A percentile compares a stretch with the other conserved stretches of the same genome.
Conservation (phyloP, 1,140 invertebrate genomes). For the Drosophila kikkawai region DNA sequence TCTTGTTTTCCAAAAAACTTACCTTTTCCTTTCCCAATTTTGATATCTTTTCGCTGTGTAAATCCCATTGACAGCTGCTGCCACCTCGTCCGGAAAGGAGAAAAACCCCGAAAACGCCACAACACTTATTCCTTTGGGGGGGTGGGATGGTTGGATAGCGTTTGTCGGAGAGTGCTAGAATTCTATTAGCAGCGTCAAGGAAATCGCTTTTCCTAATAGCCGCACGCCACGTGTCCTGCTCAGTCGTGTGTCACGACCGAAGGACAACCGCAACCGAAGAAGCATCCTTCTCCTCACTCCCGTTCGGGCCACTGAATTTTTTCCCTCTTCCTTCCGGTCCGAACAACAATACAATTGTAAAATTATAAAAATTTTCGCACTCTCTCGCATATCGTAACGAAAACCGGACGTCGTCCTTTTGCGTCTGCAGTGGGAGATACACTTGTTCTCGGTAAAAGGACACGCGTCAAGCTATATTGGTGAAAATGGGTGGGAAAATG, state of each 20-base stretch:
- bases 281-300: slow-evolving; percentile 35
- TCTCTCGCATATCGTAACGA: slow-evolving; percentile 55
- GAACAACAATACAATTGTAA: slow-evolving; percentile 82
- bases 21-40: not conserved
- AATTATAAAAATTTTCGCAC: slow-evolving; percentile 83
- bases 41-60: slow-evolving; percentile 5
- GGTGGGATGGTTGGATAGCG: not conserved
- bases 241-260: slow-evolving; percentile 71
- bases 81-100: slow-evolving; percentile 20
- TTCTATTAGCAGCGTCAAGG: slow-evolving; percentile 76
- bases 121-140: slow-evolving; percentile 39
- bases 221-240: slow-evolving; percentile 66
- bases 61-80: slow-evolving; percentile 52
- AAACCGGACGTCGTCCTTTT: slow-evolving; percentile 59
- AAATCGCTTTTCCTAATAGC: slow-evolving; percentile 77
- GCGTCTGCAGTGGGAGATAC: slow-evolving; percentile 60
- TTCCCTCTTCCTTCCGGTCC: slow-evolving; percentile 23
- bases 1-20: not conserved
- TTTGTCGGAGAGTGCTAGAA: slow-evolving; percentile 31
- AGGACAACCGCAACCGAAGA: slow-evolving; percentile 60
- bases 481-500: slow-evolving; percentile 14
- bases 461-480: slow-evolving; percentile 44
- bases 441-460: slow-evolving; percentile 62
- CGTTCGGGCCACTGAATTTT: slow-evolving; percentile 2
- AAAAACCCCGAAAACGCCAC: slow-evolving; percentile 48